A percentile compares a stretch with the other conserved stretches of the same genome.
Evolutionary conservation across 2,113 vertebrate genomes (phyloP).

Genomic region (Elaphurus davidianus): DNA sequence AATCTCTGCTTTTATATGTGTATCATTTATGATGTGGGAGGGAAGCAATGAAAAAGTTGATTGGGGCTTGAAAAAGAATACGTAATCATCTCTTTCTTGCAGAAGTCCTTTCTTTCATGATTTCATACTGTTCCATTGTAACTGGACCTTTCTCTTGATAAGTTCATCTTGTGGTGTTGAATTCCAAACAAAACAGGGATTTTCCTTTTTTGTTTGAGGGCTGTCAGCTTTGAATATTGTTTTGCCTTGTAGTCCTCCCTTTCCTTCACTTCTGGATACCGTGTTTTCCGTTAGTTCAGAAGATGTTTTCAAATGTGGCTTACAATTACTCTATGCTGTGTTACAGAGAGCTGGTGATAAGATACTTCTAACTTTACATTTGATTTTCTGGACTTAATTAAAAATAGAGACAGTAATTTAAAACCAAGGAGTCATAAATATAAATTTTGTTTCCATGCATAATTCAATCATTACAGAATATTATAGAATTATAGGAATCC

Average conservation of each 20-base stretch:
- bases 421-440: background rate
- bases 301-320: background rate
- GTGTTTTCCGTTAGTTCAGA: background rate
- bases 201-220: conserved; percentile 12
- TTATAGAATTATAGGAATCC: background rate
- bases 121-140: background rate
- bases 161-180: background rate
- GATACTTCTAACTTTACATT: background rate
- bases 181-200: background rate
- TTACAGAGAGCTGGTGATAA: background rate
- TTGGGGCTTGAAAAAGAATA: background rate
- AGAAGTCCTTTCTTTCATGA: background rate
- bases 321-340: background rate
- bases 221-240: background rate
- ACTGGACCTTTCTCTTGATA: background rate
- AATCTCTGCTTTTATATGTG: background rate
- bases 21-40: background rate
- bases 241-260: background rate
- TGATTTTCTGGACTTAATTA: background rate
- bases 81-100: background rate
- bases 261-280: background rate
- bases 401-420: background rate
- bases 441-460: background rate
- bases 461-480: background rate
- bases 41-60: background rate